Evolutionary conservation across 1,140 invertebrate genomes (phyloP), one percentile per base, ranked within the genome.

Genomic region (Eumeta japonica): DNA sequence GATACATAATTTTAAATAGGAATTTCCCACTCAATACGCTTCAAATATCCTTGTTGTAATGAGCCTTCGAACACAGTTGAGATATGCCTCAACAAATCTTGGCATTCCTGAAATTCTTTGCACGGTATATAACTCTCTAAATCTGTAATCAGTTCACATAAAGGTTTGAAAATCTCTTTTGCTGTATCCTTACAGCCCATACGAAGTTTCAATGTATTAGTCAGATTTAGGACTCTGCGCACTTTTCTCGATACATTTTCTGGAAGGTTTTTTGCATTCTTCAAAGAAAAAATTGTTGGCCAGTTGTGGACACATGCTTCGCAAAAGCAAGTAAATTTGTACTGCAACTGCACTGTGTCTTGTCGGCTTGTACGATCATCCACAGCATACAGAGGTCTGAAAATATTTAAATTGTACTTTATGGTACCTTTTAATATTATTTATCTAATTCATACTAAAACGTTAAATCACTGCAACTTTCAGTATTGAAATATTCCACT

Each of bases 321-420:
- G 73, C 94, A 97, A 5, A 77, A 52, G 58, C 94, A 97, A 3
- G 75, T 66, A 62, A 97, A 96, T 57, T 85, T 90, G 66, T 96
- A 97, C 56, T 97, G 91, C 28, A 83, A 80, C 35, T 80, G 77
- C n/a, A 96, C 74, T 16, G 77, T 70, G 10, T 75, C 58, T 50
- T 82, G 82, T n/a, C 94, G 79, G 16, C 84, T 76, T 1, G 53
- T 39, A 41, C 67, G 77, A 18, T 71, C 35, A 62, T 88, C 83
- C n/a, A 88, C 58, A 2, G 88, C 88, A 70, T 86, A 87, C 62
- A 84, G 82, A 18, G 68, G 71, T 31, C 82, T 83, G 54, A n/a
- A n/a, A n/a, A n/a, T n/a, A n/a, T n/a, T n/a, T n/a, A n/a, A n/a
- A n/a, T n/a, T n/a, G n/a, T n/a, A n/a, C n/a, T n/a, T n/a, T n/a